Conservation (phyloP, 1,140 invertebrate species). For the Lepidostoma basale region DNA sequence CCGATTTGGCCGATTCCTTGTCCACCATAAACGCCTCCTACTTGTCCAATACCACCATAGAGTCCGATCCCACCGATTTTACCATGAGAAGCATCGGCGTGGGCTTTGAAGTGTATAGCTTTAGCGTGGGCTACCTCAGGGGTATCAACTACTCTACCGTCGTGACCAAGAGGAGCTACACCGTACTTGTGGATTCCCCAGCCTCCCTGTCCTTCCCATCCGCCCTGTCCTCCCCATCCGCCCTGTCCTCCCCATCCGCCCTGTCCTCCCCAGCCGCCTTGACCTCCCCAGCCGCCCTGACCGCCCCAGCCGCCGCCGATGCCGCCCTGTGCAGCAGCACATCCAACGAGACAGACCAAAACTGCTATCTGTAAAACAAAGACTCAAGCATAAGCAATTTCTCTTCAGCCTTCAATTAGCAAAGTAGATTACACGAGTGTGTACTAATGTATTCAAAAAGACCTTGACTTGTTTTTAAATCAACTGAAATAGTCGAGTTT, state of each 20-base stretch:
- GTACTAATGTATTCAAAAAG: no score
- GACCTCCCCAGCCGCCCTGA: conserved; percentile 4
- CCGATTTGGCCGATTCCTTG: conserved; percentile 60
- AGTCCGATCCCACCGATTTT: conserved; percentile 62
- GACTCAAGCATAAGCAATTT: no score
- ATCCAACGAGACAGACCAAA: background rate
- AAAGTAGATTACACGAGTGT: no score
- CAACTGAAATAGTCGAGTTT: no score
- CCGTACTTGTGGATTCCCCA: conserved; percentile 29
- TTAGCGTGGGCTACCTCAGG: conserved; percentile 60
- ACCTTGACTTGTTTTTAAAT: no score
- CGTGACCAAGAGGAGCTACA: conserved; percentile 30
- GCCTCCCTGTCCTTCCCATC: conserved; percentile 21
- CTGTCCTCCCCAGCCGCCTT: conserved; percentile 21
- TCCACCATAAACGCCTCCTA: conserved; percentile 41
- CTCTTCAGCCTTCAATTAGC: no score
- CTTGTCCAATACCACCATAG: conserved; percentile 52
- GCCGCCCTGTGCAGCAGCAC: conserved; percentile 6
- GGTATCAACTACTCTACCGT: conserved; percentile 54
- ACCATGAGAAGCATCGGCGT: conserved; percentile 37
- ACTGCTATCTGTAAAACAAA: background rate
- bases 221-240: conserved; percentile 16
- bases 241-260: conserved; percentile 26
- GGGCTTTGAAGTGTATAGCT: conserved; percentile 52
- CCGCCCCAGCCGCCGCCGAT: conserved; percentile 6